Conservation (phyloP, 2,888 invertebrate genomes). For the Scaptomyza cyrtandrae region DNA sequence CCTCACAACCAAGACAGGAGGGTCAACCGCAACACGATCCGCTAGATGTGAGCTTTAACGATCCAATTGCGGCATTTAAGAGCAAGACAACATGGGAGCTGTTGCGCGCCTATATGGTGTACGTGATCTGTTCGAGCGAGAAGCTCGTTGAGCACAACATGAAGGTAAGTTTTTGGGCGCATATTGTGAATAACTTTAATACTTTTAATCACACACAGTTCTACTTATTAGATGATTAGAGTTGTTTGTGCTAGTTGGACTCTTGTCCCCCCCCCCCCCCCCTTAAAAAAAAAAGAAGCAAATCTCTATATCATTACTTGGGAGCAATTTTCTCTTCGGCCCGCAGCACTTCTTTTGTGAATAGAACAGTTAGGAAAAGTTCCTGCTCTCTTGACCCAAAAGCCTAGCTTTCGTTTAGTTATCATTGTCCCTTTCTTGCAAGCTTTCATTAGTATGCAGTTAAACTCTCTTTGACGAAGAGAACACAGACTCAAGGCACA, state of each 20-base stretch:
- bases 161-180: slow-evolving; percentile 88
- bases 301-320: neutral
- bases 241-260: neutral
- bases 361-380: neutral
- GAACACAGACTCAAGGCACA: neutral
- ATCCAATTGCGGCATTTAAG: slow-evolving; percentile 96
- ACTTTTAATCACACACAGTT: neutral
- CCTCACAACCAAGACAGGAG: slow-evolving; percentile 50
- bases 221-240: neutral
- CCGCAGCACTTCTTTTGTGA: neutral
- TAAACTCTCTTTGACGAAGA: neutral
- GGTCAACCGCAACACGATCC: slow-evolving; percentile 86
- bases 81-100: slow-evolving; percentile 98
- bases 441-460: neutral
- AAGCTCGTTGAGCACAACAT: slow-evolving; percentile 96
- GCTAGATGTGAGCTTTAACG: slow-evolving; percentile 93
- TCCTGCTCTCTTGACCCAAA: neutral
- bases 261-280: neutral
- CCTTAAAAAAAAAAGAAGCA: too few species aligned
- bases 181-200: neutral
- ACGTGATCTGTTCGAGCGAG: slow-evolving; percentile 94
- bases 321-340: neutral
- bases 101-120: slow-evolving; percentile 94
- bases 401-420: neutral
- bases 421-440: neutral